Base-by-base conservation (phyloP, 2,797 vertebrate species). In the Gobio occitaniae region DNA sequence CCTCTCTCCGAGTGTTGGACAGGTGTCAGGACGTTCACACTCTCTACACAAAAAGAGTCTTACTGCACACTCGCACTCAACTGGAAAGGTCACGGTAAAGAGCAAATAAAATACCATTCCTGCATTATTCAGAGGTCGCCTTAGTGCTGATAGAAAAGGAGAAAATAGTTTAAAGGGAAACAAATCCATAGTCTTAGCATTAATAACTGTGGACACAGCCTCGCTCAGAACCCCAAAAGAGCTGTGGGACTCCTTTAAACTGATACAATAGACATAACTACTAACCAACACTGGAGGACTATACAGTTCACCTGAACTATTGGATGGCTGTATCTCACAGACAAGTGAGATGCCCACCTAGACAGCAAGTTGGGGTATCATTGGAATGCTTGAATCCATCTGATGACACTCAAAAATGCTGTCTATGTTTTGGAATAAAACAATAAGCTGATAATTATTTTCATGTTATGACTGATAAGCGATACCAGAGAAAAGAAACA, bases 111-210 rank as follows among this genome's bases (percentile, higher is more conserved):
- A 94, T 93, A 94, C 90, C 93, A 91, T 80, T 84, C 90, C 90
- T 94, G 90, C 93, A 95, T 95, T 94, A 95, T 94, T 95, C 92
- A 95, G 91, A 89, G 86, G 89, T 88, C 89, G 90, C 90, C 91
- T 92, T 92, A 84, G 89, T 87, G 82, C 76, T 61, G 78, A 88
- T 89, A 91, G 86, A 94, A 93, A 94, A 93, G 91, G 84, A 92
- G 69, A 74, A 71, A 78, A 69, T 70, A 61, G 75, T 77, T 83
- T 80, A 77, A 83, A 72, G 47, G 21, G 21, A 75, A 86, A 75
- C 85, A 86, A 89, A 90, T 90, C 84, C 92, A 80, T 86, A 90
- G 89, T 88, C 91, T 92, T 77, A 76, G 82, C 44, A 85, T 90
- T 87, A 92, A 93, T 92, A 92, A 91, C 61, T 76, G 68, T 50